Conservation (phyloP, 2,888 invertebrate species). For the Nomada fucata region DNA sequence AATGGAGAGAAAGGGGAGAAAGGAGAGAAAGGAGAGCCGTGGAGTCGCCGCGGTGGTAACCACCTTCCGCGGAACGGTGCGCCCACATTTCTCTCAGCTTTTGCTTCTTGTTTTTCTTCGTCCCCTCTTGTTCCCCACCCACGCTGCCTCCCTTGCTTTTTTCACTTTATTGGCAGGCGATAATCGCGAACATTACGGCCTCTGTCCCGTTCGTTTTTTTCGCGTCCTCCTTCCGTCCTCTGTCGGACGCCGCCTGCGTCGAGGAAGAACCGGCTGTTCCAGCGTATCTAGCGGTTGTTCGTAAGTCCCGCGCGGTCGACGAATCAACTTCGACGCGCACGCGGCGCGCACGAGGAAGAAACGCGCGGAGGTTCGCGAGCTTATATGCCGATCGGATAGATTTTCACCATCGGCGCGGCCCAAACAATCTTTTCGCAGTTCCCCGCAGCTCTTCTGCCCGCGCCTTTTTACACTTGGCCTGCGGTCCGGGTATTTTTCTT, state of each 20-base stretch:
- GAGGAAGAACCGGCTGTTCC: no score
- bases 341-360: constrained; percentile 3
- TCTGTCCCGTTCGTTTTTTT: constrained; percentile 33
- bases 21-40: constrained; percentile 42
- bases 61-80: constrained; percentile 54
- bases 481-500: constrained; percentile 31
- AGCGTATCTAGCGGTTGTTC: neutral
- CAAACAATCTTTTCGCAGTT: constrained; percentile 28
- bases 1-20: constrained; percentile 62
- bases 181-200: constrained; percentile 58
- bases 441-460: neutral
- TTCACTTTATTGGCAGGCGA: constrained; percentile 62
- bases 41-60: constrained; percentile 32
- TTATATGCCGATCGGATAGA: constrained; percentile 27
- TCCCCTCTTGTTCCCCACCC: neutral
- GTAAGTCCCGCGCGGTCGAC: constrained; percentile 36
- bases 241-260: neutral
- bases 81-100: constrained; percentile 56
- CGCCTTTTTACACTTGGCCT: neutral
- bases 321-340: constrained; percentile 22
- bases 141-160: neutral
- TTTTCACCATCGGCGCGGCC: neutral
- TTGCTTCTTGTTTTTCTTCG: constrained; percentile 18
- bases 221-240: neutral
- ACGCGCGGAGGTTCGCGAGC: constrained; percentile 26